Percentiles rank a stretch among this genome's conserved stretches.
Conservation (phyloP, 2,888 invertebrate genomes). For the Escarpia spicata region DNA sequence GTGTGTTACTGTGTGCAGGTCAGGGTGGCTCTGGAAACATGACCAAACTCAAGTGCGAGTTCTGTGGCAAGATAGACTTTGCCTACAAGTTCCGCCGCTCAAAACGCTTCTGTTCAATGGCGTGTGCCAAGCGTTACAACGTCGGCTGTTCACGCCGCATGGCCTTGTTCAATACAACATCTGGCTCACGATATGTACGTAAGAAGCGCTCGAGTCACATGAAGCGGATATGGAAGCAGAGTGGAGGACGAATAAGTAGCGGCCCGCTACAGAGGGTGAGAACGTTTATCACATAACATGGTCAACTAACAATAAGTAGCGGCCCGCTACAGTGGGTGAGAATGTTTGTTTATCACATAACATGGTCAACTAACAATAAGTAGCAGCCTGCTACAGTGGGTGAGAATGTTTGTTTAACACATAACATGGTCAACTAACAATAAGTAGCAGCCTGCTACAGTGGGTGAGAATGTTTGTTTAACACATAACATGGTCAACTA, state of each 20-base stretch:
- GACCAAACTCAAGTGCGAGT: slow-evolving; percentile 71
- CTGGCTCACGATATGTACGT: neutral
- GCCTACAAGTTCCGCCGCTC: slow-evolving; percentile 77
- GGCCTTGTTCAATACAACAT: slow-evolving; percentile 41
- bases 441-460: no score
- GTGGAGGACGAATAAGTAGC: neutral
- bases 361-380: no score
- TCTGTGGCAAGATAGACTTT: slow-evolving; percentile 77
- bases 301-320: no score
- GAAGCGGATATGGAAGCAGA: neutral
- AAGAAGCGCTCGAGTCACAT: neutral
- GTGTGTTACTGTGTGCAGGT: neutral
- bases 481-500: no score
- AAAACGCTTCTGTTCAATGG: slow-evolving; percentile 77
- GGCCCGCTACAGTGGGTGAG: no score
- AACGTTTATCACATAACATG: no score
- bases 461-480: no score
- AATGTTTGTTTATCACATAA: no score
- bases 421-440: no score
- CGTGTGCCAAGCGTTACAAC: slow-evolving; percentile 75
- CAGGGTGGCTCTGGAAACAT: neutral
- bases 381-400: no score
- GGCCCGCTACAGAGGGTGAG: neutral
- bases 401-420: no score
- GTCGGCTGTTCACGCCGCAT: slow-evolving; percentile 64